phyloP scores from a whole-genome alignment of 2,797 vertebrate genomes.

The Cephalopachus bancanus region DNA sequence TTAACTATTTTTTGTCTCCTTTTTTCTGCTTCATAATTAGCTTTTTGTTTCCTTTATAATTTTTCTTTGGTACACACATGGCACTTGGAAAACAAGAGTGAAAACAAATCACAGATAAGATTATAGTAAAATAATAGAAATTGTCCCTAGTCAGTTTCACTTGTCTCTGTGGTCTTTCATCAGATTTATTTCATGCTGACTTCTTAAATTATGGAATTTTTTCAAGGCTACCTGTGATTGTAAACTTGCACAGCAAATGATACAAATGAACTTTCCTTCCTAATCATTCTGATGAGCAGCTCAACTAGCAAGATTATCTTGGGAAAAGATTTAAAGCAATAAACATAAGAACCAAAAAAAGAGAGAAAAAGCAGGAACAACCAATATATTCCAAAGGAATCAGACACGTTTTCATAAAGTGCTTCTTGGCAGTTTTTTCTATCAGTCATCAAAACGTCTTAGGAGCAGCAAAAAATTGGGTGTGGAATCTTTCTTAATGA shows the following conservation, averaged over 20 bases:
- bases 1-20: neutral
- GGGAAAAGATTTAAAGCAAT: neutral
- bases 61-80: neutral
- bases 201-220: neutral
- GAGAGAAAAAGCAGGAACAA: neutral
- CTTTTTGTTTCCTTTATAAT: neutral
- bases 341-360: neutral
- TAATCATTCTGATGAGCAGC: neutral
- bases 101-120: conserved; percentile 47
- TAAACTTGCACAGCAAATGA: neutral
- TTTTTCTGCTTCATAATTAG: neutral
- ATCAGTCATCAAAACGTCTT: neutral
- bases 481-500: neutral
- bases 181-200: neutral
- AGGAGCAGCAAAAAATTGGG: neutral
- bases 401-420: neutral
- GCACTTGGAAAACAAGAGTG: neutral
- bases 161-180: conserved; percentile 18
- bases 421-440: neutral
- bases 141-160: neutral
- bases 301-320: neutral
- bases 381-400: neutral
- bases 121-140: neutral
- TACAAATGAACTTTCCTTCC: neutral
- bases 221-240: neutral